Percentiles rank a stretch among this genome's conserved stretches.
These are phyloP conservation scores for Coenonympha arcania DNA, from an alignment of 2,888 invertebrate species.

Conservation along the genomic window DNA sequence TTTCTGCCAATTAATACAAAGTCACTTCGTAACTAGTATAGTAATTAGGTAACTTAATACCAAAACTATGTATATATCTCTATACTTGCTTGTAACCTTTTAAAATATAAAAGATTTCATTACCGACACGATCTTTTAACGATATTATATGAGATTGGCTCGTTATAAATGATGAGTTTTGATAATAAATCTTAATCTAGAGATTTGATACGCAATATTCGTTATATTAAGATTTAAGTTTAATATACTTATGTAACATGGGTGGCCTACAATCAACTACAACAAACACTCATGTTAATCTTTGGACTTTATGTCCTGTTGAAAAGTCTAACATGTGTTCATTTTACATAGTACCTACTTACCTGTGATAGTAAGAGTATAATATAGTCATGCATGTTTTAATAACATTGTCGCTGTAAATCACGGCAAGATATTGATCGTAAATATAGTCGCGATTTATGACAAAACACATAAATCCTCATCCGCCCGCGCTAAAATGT, in stretches of 20 bases:
- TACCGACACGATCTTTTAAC: constrained; percentile 4
- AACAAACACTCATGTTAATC: not conserved
- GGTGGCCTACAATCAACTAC: constrained; percentile 11
- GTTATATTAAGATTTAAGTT: constrained; percentile 2
- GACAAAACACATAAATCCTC: constrained; percentile 56
- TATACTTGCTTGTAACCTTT: too few species aligned
- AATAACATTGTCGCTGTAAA: constrained; percentile 58
- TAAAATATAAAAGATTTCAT: not conserved
- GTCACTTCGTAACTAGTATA: too few species aligned
- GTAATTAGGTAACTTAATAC: too few species aligned
- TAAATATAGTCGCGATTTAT: constrained; percentile 64
- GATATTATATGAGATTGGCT: constrained; percentile 3
- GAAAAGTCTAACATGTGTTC: not conserved
- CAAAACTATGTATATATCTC: too few species aligned
- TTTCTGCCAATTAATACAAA: not conserved
- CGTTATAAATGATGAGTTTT: constrained; percentile 8
- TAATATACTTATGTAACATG: constrained; percentile 3
- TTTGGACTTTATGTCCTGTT: not conserved
- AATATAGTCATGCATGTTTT: constrained; percentile 21
- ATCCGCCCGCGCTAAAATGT: constrained; percentile 26
- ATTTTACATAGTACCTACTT: constrained; percentile 8
- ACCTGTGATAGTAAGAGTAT: too few species aligned
- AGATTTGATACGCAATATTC: constrained; percentile 5
- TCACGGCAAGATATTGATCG: constrained; percentile 59
- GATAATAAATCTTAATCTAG: constrained; percentile 3